phyloP scores from a whole-genome alignment of 1,140 invertebrate species.

The Stegodyphus mimosarum region DNA sequence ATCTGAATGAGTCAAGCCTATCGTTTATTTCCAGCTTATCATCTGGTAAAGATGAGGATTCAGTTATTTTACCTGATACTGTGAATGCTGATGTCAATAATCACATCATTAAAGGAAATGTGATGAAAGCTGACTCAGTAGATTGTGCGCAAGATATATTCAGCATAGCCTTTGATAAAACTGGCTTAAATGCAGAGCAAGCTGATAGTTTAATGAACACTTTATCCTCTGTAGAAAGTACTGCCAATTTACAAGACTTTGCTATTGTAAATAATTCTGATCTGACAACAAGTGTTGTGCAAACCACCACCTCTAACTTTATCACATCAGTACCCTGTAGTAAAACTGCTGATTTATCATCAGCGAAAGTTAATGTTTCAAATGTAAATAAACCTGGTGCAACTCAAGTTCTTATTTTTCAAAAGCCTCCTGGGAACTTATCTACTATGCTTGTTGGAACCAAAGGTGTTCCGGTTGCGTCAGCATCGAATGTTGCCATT shows the following conservation, averaged over 20 bases:
- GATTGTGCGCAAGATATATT: conserved; percentile 24
- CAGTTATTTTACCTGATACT: conserved; percentile 23
- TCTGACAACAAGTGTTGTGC: conserved; percentile 11
- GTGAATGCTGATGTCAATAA: conserved; percentile 17
- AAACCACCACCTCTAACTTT: conserved; percentile 18
- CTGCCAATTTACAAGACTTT: conserved; percentile 1
- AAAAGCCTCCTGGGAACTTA: conserved; percentile 15
- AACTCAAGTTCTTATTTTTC: conserved; percentile 40
- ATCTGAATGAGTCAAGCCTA: conserved; percentile 34
- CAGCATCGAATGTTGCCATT: conserved; percentile 38
- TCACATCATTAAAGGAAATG: not conserved
- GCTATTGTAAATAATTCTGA: conserved; percentile 8
- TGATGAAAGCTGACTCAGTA: conserved; percentile 13
- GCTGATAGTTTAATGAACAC: conserved; percentile 32
- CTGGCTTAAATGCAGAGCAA: conserved; percentile 1
- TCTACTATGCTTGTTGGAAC: conserved; percentile 23
- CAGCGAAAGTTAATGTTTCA: not conserved
- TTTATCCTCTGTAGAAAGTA: conserved; percentile 21
- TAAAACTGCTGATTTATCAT: conserved; percentile 13
- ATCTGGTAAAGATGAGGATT: conserved; percentile 43
- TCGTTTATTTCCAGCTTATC: conserved; percentile 37
- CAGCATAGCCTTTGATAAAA: conserved; percentile 38
- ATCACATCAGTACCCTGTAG: not conserved
- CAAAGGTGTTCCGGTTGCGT: conserved; percentile 13
- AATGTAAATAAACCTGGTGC: conserved; percentile 15